Evolutionary conservation across 2,797 vertebrate species (phyloP), one percentile per base, ranked within the genome.

Genomic region (Scomberomorus guttatus): DNA sequence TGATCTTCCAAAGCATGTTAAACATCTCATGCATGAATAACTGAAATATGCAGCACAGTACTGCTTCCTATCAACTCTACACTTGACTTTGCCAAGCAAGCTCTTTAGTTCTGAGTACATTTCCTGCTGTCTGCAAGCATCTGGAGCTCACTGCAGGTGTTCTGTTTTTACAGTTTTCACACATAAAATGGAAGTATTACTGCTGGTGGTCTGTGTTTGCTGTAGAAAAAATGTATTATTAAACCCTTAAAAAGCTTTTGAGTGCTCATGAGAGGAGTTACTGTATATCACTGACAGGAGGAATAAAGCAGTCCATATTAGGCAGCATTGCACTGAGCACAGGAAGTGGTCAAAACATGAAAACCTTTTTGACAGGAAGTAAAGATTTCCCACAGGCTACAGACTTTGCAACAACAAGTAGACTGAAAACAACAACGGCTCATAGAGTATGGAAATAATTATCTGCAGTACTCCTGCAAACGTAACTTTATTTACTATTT

Each of bases 281-380:
- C n/a, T 58, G 18, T 17, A 4, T 32, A 32, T 60, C 3, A 20
- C 6, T 54, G 11, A 24, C 63, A 75, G 65, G 67, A 77, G 4
- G 46, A 56, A 17, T 5, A 0, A n/a, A 29, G 22, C 14, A 68
- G 42, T 29, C 89, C 86, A 77, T 87, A 87, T 89, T 76, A 77
- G 82, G 87, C 37, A 75, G 56, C 25, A n/a, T 24, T 64, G 44
- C 6, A 55, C 29, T 29, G 56, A 79, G 22, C 44, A 78, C 63
- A 90, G 92, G 91, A 92, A 89, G 91, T 80, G 75, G 80, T 85
- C 50, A 77, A 65, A 67, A 60, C 59, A 52, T 72, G 13, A 63
- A 81, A 81, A 79, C 22, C 20, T 65, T 65, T 72, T 34, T 14
- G 12, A 24, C 75, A 90, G 87, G 90, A 91, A 88, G 86, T 82